Percentiles rank a stretch among this genome's conserved stretches.
Conservation (phyloP, 2,888 invertebrate genomes). For the Pollenia griseotomentosa region DNA sequence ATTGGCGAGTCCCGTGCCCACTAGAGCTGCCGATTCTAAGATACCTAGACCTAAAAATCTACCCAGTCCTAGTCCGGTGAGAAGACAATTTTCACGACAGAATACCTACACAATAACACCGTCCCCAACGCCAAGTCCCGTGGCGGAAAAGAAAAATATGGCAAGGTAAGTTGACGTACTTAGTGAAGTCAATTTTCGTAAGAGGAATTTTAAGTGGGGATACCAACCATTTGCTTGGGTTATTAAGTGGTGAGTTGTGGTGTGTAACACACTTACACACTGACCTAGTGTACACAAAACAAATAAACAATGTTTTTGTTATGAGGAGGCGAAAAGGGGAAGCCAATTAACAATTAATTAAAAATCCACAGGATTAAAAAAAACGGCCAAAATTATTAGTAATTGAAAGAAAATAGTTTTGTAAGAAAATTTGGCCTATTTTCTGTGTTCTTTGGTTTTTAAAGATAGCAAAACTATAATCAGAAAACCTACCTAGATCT, state of each 20-base stretch:
- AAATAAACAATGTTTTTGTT: not conserved
- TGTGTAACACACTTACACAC: constrained; percentile 34
- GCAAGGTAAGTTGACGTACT: constrained; percentile 78
- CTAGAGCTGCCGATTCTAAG: constrained; percentile 78
- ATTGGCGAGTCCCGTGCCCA: constrained; percentile 71
- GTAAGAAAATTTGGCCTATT: no score
- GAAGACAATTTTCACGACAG: constrained; percentile 81
- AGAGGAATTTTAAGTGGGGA: constrained; percentile 31
- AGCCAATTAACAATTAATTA: no score
- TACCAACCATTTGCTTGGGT: not conserved
- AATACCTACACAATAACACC: constrained; percentile 83
- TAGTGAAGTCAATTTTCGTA: not conserved
- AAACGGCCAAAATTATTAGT: no score
- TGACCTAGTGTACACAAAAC: constrained; percentile 52
- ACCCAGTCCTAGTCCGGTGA: constrained; percentile 82
- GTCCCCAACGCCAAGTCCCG: constrained; percentile 80
- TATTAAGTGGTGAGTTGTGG: not conserved
- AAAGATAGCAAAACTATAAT: no score
- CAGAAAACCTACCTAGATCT: no score
- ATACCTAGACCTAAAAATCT: constrained; percentile 83
- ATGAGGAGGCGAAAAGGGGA: no score
- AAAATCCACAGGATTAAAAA: no score
- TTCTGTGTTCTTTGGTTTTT: no score
- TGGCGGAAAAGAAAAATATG: constrained; percentile 77
- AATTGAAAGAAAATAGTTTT: no score